Base-by-base conservation (phyloP, 2,797 vertebrate species). In the Kryptopterus vitreolus region DNA sequence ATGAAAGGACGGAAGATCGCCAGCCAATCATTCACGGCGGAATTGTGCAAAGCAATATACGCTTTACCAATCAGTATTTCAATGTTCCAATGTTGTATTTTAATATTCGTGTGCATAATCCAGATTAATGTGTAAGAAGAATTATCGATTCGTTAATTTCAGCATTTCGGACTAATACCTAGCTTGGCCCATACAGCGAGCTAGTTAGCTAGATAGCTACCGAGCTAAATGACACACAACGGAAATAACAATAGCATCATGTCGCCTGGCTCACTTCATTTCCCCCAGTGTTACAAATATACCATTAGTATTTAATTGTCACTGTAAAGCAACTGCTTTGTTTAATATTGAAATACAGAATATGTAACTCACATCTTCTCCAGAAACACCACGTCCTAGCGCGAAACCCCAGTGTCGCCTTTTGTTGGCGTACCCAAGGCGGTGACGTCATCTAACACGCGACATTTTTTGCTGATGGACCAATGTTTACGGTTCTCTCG, bases 401-500 rank as follows among this genome's bases (percentile, higher is more conserved):
- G n/a, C 9, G 5, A 20, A 43, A 24, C n/a, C n/a, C n/a, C 12
- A 20, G 1, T 59, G 72, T 43, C 72, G 72, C 72, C 31, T 59
- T 74, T 46, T 74, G 35, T 59, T 46, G 24, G 10, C 55, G 72
- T 74, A 11, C 4, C 10, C n/a, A 20, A 11, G 3, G n/a, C 0
- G n/a, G 7, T 59, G 72, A 74, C 72, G 72, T 59, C 55, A 74
- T 22, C 26, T 0, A 10, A 0, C 7, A 0, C 43, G 71, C 71
- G 72, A 46, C 72, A 6, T 18, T 65, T 65, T 26, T 58, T 46
- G n/a, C n/a, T 22, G 12, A 29, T 46, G 12, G 18, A n/a, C 73
- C 59, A 22, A 22, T 76, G 72, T 74, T 75, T 75, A 61, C 46
- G 74, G 22, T 77, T 63, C 29, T 33, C 11, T 26, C 9, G 9